These are phyloP conservation scores for Tetragnatha versicolor DNA, from an alignment of 1,140 invertebrate species.

Conservation along the genomic window DNA sequence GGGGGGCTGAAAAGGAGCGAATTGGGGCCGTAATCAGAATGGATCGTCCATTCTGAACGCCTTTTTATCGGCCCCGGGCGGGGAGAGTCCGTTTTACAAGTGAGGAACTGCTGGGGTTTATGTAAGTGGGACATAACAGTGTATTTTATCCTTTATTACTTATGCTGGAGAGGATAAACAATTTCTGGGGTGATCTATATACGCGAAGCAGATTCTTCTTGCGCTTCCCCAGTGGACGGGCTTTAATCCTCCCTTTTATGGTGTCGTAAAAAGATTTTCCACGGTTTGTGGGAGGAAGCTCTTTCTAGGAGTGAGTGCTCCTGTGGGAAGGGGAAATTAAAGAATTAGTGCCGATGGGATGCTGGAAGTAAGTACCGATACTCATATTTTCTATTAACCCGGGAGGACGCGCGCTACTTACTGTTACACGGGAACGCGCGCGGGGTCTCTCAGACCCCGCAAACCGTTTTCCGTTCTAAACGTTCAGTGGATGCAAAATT, in stretches of 20 bases:
- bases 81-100: slow-evolving; percentile 46
- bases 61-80: slow-evolving; percentile 34
- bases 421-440: too few relatives aligned
- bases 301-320: too few relatives aligned
- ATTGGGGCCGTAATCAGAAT: slow-evolving; percentile 47
- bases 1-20: slow-evolving; percentile 32
- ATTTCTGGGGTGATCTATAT: slow-evolving; percentile 51
- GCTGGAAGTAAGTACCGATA: too few relatives aligned
- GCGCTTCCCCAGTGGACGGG: background rate
- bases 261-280: slow-evolving; percentile 34
- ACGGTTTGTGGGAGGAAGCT: background rate
- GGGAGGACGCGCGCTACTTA: too few relatives aligned
- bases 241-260: slow-evolving; percentile 45
- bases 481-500: too few relatives aligned
- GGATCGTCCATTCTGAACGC: slow-evolving; percentile 50
- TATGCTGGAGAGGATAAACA: slow-evolving; percentile 50
- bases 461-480: too few relatives aligned
- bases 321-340: too few relatives aligned
- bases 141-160: slow-evolving; percentile 56
- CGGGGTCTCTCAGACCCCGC: too few relatives aligned
- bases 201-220: slow-evolving; percentile 46
- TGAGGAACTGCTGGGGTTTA: slow-evolving; percentile 53
- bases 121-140: slow-evolving; percentile 54
- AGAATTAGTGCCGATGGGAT: too few relatives aligned
- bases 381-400: too few relatives aligned